Evolutionary conservation across 2,888 invertebrate species (phyloP).

Genomic region (Drosophila borborema): DNA sequence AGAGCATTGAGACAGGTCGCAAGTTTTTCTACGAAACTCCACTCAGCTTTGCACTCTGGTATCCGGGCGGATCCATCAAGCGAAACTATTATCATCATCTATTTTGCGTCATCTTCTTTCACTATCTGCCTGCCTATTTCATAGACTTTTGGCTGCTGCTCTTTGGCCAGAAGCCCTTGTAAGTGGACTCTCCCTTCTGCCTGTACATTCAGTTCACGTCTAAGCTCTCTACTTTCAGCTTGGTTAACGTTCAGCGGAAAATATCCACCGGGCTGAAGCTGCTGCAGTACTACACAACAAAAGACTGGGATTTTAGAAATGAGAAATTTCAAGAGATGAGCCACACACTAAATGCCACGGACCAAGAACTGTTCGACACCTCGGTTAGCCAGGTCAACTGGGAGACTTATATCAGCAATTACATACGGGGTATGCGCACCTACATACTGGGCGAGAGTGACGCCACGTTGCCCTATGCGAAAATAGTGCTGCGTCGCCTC

Average conservation of each 20-base stretch:
- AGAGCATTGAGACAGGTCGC: constrained; percentile 90
- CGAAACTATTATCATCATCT: constrained; percentile 88
- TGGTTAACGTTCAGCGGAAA: constrained; percentile 87
- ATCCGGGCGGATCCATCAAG: constrained; percentile 91
- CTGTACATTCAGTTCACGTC: background rate
- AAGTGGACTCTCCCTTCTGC: constrained; percentile 84
- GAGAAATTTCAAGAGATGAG: constrained; percentile 87
- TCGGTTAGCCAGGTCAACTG: constrained; percentile 87
- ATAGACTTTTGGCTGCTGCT: constrained; percentile 89
- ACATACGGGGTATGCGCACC: constrained; percentile 93
- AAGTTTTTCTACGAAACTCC: constrained; percentile 88
- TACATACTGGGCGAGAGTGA: constrained; percentile 94
- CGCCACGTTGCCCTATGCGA: constrained; percentile 90
- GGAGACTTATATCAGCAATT: constrained; percentile 89
- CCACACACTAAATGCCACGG: constrained; percentile 86
- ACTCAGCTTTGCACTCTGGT: constrained; percentile 91
- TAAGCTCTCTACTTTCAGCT: constrained; percentile 81
- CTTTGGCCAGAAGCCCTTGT: constrained; percentile 92
- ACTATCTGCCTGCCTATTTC: constrained; percentile 91
- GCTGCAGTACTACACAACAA: constrained; percentile 91
- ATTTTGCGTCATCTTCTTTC: constrained; percentile 89
- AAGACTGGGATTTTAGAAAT: constrained; percentile 91
- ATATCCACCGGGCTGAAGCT: constrained; percentile 87
- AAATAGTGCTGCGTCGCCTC: constrained; percentile 82
- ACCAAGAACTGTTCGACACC: constrained; percentile 88